Evolutionary conservation across 2,113 vertebrate genomes (phyloP).

Genomic region (Alces alces): DNA sequence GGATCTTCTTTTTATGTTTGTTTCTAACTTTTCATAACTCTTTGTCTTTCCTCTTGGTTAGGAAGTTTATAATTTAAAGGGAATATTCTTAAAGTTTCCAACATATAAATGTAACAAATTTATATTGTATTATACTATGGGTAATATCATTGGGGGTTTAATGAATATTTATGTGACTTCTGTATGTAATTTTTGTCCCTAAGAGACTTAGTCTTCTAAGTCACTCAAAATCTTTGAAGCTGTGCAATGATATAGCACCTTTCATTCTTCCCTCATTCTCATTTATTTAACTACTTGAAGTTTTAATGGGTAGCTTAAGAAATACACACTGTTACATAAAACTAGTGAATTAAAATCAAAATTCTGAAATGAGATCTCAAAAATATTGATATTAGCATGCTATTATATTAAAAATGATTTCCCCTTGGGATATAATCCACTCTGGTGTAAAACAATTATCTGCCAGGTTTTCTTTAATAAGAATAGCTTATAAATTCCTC

Average conservation of each 20-base stretch:
- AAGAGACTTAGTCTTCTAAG: neutral
- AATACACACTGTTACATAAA: neutral
- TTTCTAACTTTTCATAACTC: constrained; percentile 73
- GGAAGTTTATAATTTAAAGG: constrained; percentile 70
- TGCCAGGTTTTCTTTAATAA: neutral
- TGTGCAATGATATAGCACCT: neutral
- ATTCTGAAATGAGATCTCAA: constrained; percentile 29
- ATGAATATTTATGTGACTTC: neutral
- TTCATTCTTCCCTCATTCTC: neutral
- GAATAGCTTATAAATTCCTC: neutral
- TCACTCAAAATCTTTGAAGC: neutral
- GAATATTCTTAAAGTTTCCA: constrained; percentile 22
- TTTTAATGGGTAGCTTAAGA: neutral
- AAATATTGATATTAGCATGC: neutral
- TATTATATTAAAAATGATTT: constrained; percentile 17
- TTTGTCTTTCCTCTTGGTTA: constrained; percentile 70
- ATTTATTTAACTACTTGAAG: neutral
- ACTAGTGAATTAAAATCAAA: neutral
- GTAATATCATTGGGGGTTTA: neutral
- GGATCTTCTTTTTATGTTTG: constrained; percentile 67
- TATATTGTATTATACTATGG: constrained; percentile 3
- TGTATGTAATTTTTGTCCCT: neutral
- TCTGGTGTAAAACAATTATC: neutral
- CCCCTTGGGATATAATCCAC: neutral
- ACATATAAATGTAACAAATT: neutral